A percentile compares a stretch with the other conserved stretches of the same genome.
phyloP scores from a whole-genome alignment of 2,113 vertebrate species.

The Sander lucioperca region DNA sequence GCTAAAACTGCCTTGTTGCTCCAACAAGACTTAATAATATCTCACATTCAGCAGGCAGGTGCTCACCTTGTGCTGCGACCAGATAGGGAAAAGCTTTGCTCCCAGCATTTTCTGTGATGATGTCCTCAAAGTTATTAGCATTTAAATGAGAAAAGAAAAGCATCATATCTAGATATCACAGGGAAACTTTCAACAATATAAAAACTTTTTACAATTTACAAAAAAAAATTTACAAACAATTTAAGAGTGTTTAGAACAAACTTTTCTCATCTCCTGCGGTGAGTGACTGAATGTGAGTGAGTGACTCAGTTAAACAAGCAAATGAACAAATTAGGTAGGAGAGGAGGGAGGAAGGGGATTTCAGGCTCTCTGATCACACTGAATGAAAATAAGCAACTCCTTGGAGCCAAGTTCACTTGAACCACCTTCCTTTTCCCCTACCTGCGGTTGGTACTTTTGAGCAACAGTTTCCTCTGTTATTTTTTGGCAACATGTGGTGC shows the following conservation, averaged over 20 bases:
- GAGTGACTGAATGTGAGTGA: conserved; percentile 30
- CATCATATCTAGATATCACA: conserved; percentile 75
- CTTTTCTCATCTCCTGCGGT: conserved; percentile 59
- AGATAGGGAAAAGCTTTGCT: conserved; percentile 78
- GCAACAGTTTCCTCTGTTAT: conserved; percentile 75
- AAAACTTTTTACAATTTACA: conserved; percentile 61
- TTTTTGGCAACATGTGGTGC: conserved; percentile 63
- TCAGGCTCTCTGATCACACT: conserved; percentile 44
- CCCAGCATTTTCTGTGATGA: conserved; percentile 59
- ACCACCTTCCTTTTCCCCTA: conserved; percentile 53
- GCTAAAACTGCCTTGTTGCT: conserved; percentile 9
- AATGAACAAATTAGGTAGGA: conserved; percentile 41
- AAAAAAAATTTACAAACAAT: no score
- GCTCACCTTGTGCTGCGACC: conserved; percentile 70
- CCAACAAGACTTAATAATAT: conserved; percentile 54
- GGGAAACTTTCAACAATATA: conserved; percentile 43
- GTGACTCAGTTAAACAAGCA: conserved; percentile 40
- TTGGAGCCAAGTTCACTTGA: conserved; percentile 29
- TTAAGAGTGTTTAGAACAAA: conserved; percentile 50
- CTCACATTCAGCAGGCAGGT: conserved; percentile 66
- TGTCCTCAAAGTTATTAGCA: conserved; percentile 82
- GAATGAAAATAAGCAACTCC: conserved; percentile 41
- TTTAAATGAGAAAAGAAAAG: conserved; percentile 86
- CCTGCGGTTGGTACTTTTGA: conserved; percentile 65
- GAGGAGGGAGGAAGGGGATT: conserved; percentile 20